Conservation (phyloP, 2,797 vertebrate genomes). For the Tenualosa ilisha region DNA sequence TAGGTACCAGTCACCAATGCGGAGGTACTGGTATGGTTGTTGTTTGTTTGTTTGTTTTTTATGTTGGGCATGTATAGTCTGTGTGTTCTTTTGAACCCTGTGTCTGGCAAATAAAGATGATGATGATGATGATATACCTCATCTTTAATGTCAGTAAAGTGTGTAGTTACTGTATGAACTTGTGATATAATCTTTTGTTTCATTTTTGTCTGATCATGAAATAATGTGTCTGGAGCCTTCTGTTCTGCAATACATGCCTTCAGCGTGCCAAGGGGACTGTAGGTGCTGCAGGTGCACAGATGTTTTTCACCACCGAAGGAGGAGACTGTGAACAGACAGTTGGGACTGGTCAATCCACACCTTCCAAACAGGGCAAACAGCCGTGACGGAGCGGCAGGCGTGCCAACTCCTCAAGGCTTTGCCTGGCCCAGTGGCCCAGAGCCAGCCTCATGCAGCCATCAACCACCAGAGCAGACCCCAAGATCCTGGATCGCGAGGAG, state of each 20-base stretch:
- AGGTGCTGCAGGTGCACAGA: slow-evolving; percentile 15
- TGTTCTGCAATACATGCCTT: background rate
- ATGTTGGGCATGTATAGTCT: too few relatives aligned
- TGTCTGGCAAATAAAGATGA: too few relatives aligned
- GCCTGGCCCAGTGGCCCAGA: background rate
- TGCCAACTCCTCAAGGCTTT: background rate
- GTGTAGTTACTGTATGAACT: background rate
- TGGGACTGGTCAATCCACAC: slow-evolving; percentile 21
- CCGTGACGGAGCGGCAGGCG: background rate
- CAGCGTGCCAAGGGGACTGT: background rate
- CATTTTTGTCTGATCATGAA: background rate
- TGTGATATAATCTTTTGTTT: background rate
- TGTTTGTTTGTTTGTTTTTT: too few relatives aligned
- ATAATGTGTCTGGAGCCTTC: background rate
- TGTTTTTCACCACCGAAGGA: background rate
- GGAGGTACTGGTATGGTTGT: too few relatives aligned
- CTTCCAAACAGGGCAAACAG: background rate
- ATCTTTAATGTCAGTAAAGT: background rate
- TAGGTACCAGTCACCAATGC: too few relatives aligned
- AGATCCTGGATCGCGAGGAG: background rate
- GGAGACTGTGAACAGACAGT: background rate
- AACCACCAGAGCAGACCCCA: background rate
- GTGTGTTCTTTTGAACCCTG: too few relatives aligned
- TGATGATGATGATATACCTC: background rate
- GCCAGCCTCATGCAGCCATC: background rate